phyloP scores from a whole-genome alignment of 2,888 invertebrate species.

The Notodonta ziczac region DNA sequence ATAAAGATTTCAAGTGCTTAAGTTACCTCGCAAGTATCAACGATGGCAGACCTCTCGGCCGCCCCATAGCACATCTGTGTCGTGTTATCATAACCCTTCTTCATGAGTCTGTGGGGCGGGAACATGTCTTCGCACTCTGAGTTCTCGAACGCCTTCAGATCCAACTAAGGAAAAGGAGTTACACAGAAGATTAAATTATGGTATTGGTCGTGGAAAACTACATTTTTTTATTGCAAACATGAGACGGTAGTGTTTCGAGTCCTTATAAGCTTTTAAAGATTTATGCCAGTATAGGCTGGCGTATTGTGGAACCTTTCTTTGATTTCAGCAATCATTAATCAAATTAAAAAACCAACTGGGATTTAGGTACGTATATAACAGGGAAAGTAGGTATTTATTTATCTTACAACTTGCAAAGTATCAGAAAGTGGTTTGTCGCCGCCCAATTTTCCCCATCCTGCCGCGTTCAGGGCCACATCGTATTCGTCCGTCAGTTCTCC shows the following conservation, averaged over 20 bases:
- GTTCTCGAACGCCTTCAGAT: neutral
- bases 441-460: constrained; percentile 17
- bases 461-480: neutral
- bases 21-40: constrained; percentile 14
- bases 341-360: no score
- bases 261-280: no score
- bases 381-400: no score
- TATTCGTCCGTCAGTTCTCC: neutral
- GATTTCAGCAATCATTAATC: no score
- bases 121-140: constrained; percentile 4
- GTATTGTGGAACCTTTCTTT: no score
- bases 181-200: no score
- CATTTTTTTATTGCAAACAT: no score
- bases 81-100: neutral
- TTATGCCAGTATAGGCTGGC: no score
- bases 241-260: no score
- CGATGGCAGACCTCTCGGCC: neutral
- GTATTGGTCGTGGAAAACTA: no score
- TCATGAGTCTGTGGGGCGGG: constrained; percentile 6
- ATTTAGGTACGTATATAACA: no score
- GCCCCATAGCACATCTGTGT: constrained; percentile 16
- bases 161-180: neutral
- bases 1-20: no score
- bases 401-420: constrained; percentile 15
- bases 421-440: constrained; percentile 7